phyloP scores from a whole-genome alignment of 2,888 invertebrate species.

The Drosophila affinis region DNA sequence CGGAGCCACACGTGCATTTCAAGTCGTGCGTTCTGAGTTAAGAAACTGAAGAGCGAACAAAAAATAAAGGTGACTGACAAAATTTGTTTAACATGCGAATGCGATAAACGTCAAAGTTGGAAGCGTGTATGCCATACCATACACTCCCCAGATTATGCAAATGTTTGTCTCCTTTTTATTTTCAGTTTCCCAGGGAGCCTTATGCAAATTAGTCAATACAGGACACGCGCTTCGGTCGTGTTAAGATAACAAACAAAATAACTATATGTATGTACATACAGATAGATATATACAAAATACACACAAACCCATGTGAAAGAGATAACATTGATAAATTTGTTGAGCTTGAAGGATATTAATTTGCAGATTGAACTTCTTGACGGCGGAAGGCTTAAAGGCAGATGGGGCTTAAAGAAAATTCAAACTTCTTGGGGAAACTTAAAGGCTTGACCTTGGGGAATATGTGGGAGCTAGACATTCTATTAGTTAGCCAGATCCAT shows the following conservation, averaged over 20 bases:
- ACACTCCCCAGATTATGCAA: conserved; percentile 39
- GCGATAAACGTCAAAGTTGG: conserved; percentile 36
- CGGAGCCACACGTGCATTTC: conserved; percentile 27
- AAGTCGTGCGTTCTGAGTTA: conserved; percentile 30
- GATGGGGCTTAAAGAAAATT: too few species aligned
- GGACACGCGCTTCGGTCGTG: conserved; percentile 29
- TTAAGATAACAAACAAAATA: conserved; percentile 18
- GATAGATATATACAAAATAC: background rate
- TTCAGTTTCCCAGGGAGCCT: conserved; percentile 1
- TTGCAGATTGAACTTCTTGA: background rate
- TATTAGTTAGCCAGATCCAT: too few species aligned
- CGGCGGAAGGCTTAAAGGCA: too few species aligned
- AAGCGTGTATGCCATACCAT: conserved; percentile 13
- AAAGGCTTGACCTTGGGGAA: too few species aligned
- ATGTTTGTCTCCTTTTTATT: conserved; percentile 13
- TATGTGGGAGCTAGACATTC: too few species aligned
- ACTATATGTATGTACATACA: background rate
- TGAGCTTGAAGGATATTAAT: background rate
- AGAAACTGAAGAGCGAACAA: conserved; percentile 9
- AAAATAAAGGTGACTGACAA: conserved; percentile 17
- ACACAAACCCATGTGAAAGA: background rate
- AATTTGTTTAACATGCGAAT: conserved; percentile 43
- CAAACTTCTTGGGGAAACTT: too few species aligned
- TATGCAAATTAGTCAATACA: conserved; percentile 40
- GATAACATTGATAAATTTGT: conserved; percentile 25